A percentile compares a stretch with the other conserved stretches of the same genome.
phyloP scores from a whole-genome alignment of 2,113 vertebrate species.

The Caloenas nicobarica region DNA sequence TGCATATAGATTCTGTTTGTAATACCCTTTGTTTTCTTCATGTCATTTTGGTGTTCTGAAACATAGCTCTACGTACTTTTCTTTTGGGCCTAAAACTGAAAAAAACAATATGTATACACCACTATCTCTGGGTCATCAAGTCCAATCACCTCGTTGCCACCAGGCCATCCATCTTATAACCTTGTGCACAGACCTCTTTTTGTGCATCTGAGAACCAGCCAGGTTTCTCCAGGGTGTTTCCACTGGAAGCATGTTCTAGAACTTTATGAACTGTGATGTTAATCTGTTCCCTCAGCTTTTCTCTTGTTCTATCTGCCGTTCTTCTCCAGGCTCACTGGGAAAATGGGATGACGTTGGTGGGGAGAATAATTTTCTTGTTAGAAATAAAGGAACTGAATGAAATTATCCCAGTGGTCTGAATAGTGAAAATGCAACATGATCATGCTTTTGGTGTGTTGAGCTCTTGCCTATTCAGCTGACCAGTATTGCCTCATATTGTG shows the following conservation, averaged over 20 bases:
- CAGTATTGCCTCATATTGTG: background rate
- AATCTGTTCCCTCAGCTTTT: background rate
- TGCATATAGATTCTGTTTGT: background rate
- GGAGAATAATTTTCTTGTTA: background rate
- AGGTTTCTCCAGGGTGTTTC: background rate
- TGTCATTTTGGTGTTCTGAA: background rate
- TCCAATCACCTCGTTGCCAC: background rate
- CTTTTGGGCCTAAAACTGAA: background rate
- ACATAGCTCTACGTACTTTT: background rate
- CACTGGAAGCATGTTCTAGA: background rate
- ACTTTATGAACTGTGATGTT: background rate
- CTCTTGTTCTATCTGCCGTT: background rate
- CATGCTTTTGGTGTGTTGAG: background rate
- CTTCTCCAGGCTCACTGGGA: background rate
- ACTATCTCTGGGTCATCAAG: background rate
- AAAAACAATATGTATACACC: fast-evolving
- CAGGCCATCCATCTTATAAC: background rate
- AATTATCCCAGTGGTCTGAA: background rate
- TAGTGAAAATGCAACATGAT: background rate
- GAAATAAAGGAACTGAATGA: background rate
- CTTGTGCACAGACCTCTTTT: fast-evolving
- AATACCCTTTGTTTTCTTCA: background rate
- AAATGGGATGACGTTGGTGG: background rate
- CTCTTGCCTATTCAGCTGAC: background rate
- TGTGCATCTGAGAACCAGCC: background rate